phyloP scores from a whole-genome alignment of 2,888 invertebrate species.

The Choristoneura rosaceana region DNA sequence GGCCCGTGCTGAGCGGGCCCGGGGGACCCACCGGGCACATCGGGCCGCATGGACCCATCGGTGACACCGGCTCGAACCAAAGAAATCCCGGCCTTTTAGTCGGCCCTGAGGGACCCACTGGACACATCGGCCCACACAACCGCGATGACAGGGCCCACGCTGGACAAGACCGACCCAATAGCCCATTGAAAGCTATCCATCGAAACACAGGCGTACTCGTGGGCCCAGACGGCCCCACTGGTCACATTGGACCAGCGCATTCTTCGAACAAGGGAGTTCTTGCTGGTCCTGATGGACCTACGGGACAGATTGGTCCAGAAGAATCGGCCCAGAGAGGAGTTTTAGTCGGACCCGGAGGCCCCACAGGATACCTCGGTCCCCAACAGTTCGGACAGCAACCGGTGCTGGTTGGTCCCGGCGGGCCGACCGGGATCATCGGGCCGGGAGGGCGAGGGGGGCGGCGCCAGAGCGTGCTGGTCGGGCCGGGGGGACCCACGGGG shows the following conservation, averaged over 20 bases:
- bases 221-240: constrained; percentile 58
- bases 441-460: constrained; percentile 61
- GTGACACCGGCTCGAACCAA: constrained; percentile 42
- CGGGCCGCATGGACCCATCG: constrained; percentile 51
- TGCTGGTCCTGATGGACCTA: constrained; percentile 76
- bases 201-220: constrained; percentile 42
- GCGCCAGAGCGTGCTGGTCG: constrained; percentile 55
- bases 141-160: constrained; percentile 59
- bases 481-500: constrained; percentile 79
- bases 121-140: constrained; percentile 52
- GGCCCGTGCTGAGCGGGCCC: constrained; percentile 49
- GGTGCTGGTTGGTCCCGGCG: constrained; percentile 74
- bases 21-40: constrained; percentile 52
- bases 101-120: constrained; percentile 70
- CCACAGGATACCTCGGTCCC: constrained; percentile 52
- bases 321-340: constrained; percentile 48
- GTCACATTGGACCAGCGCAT: constrained; percentile 32
- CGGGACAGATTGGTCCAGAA: constrained; percentile 58
- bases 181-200: constrained; percentile 49
- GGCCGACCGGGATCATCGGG: constrained; percentile 78
- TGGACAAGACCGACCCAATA: constrained; percentile 71
- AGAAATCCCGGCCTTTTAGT: constrained; percentile 64
- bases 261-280: constrained; percentile 64
- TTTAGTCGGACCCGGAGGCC: constrained; percentile 57
- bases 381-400: constrained; percentile 47